Evolutionary conservation across 1,140 invertebrate species (phyloP).

Genomic region (Odontomachus brunneus): DNA sequence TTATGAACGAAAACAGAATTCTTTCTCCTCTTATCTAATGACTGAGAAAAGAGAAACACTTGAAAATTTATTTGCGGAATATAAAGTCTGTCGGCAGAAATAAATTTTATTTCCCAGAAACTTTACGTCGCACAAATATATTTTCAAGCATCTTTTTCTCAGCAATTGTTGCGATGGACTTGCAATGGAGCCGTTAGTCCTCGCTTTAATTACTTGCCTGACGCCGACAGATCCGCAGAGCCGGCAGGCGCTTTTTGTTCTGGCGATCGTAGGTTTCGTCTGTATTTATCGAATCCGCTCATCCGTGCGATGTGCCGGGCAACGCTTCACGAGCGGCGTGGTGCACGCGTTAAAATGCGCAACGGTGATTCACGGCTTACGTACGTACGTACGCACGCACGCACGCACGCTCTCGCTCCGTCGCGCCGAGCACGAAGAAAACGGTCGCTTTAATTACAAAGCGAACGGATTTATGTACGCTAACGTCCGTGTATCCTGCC

Average conservation of each 20-base stretch:
- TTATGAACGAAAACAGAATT: too few species aligned
- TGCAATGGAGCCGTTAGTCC: too few species aligned
- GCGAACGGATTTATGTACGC: constrained; percentile 70
- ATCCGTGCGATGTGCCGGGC: background rate
- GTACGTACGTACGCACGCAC: too few species aligned
- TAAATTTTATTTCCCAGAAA: too few species aligned
- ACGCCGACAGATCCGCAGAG: background rate
- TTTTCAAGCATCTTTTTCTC: too few species aligned
- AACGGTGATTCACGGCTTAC: constrained; percentile 63
- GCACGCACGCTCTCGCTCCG: constrained; percentile 33
- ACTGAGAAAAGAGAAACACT: too few species aligned
- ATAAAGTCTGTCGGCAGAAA: too few species aligned
- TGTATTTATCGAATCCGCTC: constrained; percentile 22
- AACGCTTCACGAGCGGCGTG: background rate
- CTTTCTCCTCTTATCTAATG: too few species aligned
- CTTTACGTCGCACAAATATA: too few species aligned
- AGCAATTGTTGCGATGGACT: too few species aligned
- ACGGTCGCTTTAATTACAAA: constrained; percentile 67
- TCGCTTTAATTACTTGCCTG: constrained; percentile 7
- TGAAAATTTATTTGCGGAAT: too few species aligned
- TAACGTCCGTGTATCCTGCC: constrained; percentile 56
- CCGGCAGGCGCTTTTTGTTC: background rate
- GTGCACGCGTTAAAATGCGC: constrained; percentile 57
- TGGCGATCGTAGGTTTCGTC: constrained; percentile 9
- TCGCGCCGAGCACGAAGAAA: constrained; percentile 62